These are phyloP conservation scores for Ascaphus truei DNA, from an alignment of 2,113 vertebrate genomes.

Conservation along the genomic window DNA sequence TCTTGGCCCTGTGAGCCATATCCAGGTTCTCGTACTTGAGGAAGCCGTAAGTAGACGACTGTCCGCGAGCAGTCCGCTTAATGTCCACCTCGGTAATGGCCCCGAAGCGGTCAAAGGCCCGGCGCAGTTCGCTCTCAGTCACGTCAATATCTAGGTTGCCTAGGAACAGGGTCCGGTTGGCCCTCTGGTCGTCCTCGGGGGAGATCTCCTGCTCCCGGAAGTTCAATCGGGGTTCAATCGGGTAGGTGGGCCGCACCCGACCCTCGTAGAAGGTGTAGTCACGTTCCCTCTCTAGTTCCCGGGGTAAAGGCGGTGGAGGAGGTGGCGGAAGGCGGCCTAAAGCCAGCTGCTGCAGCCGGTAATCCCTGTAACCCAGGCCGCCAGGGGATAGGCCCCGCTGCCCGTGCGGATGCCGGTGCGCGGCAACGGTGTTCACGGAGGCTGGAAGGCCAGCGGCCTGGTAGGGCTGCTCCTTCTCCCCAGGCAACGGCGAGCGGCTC, in stretches of 20 bases:
- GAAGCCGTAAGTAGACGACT: conserved; percentile 93
- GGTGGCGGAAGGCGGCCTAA: conserved; percentile 85
- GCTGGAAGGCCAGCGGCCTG: conserved; percentile 42
- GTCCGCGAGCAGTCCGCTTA: conserved; percentile 81
- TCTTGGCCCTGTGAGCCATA: conserved; percentile 93
- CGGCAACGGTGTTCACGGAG: conserved; percentile 54
- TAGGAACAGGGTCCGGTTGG: conserved; percentile 92
- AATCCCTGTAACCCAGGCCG: conserved; percentile 87
- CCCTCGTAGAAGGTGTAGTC: conserved; percentile 85
- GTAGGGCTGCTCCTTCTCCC: conserved; percentile 74
- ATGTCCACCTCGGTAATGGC: conserved; percentile 96
- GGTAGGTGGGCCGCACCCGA: conserved; percentile 76
- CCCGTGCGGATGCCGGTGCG: conserved; percentile 68
- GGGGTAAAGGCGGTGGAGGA: conserved; percentile 82
- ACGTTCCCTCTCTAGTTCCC: conserved; percentile 77
- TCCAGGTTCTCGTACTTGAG: conserved; percentile 96
- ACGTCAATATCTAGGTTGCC: conserved; percentile 92
- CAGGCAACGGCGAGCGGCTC: conserved; percentile 82
- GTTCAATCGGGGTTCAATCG: conserved; percentile 74
- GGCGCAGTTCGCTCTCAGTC: conserved; percentile 82
- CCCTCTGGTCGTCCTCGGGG: conserved; percentile 93
- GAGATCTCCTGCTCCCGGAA: conserved; percentile 92
- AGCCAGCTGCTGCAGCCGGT: conserved; percentile 88
- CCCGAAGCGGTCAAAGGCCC: conserved; percentile 93
- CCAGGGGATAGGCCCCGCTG: conserved; percentile 83